Evolutionary conservation across 2,888 invertebrate genomes (phyloP), one percentile per base, ranked within the genome.

Genomic region (Nematopogon swammerdamellus): DNA sequence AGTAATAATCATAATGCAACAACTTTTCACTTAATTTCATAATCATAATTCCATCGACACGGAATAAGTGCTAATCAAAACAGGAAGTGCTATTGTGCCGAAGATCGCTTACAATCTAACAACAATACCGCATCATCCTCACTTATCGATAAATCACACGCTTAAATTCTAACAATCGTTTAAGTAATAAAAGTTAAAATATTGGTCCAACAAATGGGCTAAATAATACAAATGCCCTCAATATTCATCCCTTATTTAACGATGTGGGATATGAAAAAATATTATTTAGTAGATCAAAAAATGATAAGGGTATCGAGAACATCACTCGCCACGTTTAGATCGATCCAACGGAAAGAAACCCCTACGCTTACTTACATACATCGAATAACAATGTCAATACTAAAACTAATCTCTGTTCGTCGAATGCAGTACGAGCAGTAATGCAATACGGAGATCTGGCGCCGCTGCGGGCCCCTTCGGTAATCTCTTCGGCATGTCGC

Each of bases 191-290:
- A 77, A 77, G 76, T 77, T 75, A 77, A 79, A 79, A 79, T 79
- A 79, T 79, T 79, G 79, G 79, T 79, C 79, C 79, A 79, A 79
- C 79, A 79, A 77, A 79, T 79, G 79, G 79, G 79, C 79, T 77
- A 77, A 79, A 79, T 79, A 79, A 79, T 79, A 79, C 79, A 76
- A 76, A 77, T 73, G 77, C 79, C 79, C 79, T 73, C 73, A 79
- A 76, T 79, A 77, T 76, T 75, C 77, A 76, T 77, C 77, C 79
- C 77, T 75, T 74, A 76, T 75, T 76, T 73, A 77, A 79, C 77
- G 75, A 76, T 65, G 68, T 67, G 79, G 79, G 79, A 79, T 75
- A 74, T 77, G 79, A 76, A 77, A 76, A 77, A 75, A 75, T 77
- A 76, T 76, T 76, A 76, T 76, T 76, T 70, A 77, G 76, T 77